phyloP scores from a whole-genome alignment of 2,113 vertebrate species.

The Larimichthys crocea region DNA sequence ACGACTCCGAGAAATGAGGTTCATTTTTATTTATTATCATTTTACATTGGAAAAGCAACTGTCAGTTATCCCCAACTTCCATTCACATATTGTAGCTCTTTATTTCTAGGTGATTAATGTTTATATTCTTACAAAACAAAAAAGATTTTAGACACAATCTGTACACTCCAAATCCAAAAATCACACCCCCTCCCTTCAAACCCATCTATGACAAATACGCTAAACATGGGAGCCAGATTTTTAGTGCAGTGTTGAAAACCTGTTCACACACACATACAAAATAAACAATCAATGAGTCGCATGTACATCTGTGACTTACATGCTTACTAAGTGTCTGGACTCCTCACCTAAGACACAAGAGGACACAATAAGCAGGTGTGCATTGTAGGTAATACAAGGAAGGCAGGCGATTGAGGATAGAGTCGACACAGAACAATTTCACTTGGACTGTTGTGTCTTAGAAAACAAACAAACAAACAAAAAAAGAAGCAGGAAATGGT shows the following conservation, averaged over 20 bases:
- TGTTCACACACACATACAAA: constrained; percentile 70
- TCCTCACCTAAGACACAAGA: constrained; percentile 72
- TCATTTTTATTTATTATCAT: constrained; percentile 79
- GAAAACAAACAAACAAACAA: constrained; percentile 39
- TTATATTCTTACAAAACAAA: constrained; percentile 80
- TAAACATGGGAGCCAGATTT: constrained; percentile 68
- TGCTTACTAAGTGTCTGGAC: constrained; percentile 75
- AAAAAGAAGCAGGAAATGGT: constrained; percentile 57
- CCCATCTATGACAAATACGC: constrained; percentile 66
- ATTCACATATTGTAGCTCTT: constrained; percentile 82
- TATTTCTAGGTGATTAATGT: constrained; percentile 82
- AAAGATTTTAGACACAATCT: constrained; percentile 69
- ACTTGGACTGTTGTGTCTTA: constrained; percentile 35
- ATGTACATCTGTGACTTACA: constrained; percentile 73
- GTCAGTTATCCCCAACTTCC: constrained; percentile 76
- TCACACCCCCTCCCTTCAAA: constrained; percentile 49
- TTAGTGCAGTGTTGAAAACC: constrained; percentile 86
- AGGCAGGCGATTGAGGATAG: constrained; percentile 56
- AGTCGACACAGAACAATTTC: constrained; percentile 50
- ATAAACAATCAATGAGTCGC: constrained; percentile 74
- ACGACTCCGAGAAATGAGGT: constrained; percentile 54
- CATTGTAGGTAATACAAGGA: constrained; percentile 68
- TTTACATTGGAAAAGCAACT: constrained; percentile 84
- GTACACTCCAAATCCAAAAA: constrained; percentile 66
- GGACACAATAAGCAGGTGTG: constrained; percentile 75